Percentiles rank a stretch among this genome's conserved stretches.
phyloP scores from a whole-genome alignment of 1,140 invertebrate species.

The Ips typographus region DNA sequence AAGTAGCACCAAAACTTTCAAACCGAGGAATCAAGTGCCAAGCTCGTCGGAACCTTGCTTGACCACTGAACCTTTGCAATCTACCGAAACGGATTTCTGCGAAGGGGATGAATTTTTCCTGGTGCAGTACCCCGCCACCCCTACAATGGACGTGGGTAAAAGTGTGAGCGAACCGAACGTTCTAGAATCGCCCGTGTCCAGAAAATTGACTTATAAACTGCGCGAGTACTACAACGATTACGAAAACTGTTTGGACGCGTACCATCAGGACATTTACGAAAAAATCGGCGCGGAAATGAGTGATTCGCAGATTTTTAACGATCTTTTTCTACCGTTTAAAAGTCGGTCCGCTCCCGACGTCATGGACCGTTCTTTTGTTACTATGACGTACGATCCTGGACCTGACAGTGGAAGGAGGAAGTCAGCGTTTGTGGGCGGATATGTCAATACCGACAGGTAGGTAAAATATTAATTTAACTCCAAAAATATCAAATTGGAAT shows the following conservation, averaged over 20 bases:
- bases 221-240: constrained; percentile 53
- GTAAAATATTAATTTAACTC: constrained; percentile 13
- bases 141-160: constrained; percentile 36
- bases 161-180: constrained; percentile 45
- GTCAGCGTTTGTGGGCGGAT: constrained; percentile 43
- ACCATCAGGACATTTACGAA: constrained; percentile 24
- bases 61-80: constrained; percentile 33
- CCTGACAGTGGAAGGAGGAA: constrained; percentile 44
- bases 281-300: constrained; percentile 41
- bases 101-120: constrained; percentile 50
- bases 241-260: constrained; percentile 47
- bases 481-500: too few relatives aligned
- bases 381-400: constrained; percentile 49
- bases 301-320: constrained; percentile 47
- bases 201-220: constrained; percentile 37
- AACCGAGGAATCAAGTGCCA: neutral
- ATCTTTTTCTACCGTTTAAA: constrained; percentile 45
- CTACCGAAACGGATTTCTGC: constrained; percentile 39
- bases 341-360: constrained; percentile 48
- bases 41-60: constrained; percentile 40
- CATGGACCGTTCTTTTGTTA: constrained; percentile 47
- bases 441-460: constrained; percentile 39
- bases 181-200: constrained; percentile 31
- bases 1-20: constrained; percentile 7
- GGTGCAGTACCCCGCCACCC: constrained; percentile 42